A percentile compares a stretch with the other conserved stretches of the same genome.
Evolutionary conservation across 2,797 vertebrate species (phyloP).

Genomic region (Malacoraja senta): DNA sequence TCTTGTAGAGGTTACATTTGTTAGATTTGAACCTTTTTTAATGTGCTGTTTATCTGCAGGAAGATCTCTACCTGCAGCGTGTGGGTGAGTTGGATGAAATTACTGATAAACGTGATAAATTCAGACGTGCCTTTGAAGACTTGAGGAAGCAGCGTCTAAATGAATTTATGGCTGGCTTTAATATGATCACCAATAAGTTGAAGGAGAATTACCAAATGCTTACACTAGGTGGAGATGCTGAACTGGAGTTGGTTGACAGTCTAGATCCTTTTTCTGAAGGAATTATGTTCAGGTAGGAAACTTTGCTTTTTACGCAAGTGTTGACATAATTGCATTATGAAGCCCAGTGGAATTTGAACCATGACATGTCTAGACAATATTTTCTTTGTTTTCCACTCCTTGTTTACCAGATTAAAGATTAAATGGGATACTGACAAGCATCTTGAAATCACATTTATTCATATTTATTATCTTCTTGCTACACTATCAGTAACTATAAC

Average conservation of each 20-base stretch:
- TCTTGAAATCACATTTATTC: not conserved
- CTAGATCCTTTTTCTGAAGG: slow-evolving; percentile 96
- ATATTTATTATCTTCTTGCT: not conserved
- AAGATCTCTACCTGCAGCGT: slow-evolving; percentile 82
- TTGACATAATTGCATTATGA: not conserved
- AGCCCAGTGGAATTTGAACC: not conserved
- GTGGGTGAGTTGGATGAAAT: slow-evolving; percentile 85
- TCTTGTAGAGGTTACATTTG: not conserved
- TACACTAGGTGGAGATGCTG: slow-evolving; percentile 88
- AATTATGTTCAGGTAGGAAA: slow-evolving; percentile 82
- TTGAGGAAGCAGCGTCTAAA: slow-evolving; percentile 86
- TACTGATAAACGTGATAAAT: slow-evolving; percentile 75
- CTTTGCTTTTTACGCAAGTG: not conserved
- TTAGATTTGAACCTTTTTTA: not conserved
- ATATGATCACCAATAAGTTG: slow-evolving; percentile 89
- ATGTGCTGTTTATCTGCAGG: slow-evolving; percentile 56
- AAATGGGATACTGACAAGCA: not conserved
- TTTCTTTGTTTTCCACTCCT: not conserved
- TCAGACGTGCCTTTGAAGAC: slow-evolving; percentile 78
- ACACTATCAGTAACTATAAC: not conserved
- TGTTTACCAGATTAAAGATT: not conserved
- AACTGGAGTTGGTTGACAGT: slow-evolving; percentile 93
- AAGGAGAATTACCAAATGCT: slow-evolving; percentile 99
- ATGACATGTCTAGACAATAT: not conserved
- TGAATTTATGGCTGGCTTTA: slow-evolving; percentile 95